phyloP scores from a whole-genome alignment of 2,113 vertebrate species.

The Nothoprocta perdicaria region DNA sequence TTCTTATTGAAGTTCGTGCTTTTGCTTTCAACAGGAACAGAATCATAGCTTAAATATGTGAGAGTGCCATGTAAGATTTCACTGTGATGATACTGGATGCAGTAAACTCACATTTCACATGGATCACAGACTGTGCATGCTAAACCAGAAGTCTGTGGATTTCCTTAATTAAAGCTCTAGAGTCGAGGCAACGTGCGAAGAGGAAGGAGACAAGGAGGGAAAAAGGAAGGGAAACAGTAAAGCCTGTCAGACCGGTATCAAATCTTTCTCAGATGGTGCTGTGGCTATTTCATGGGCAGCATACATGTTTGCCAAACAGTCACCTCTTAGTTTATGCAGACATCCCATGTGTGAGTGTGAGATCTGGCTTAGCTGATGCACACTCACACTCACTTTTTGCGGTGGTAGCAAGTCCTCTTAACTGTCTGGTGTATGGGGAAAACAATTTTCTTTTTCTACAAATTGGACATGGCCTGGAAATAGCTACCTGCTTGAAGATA shows the following conservation, averaged over 20 bases:
- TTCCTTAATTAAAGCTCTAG: not conserved
- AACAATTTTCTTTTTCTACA: not conserved
- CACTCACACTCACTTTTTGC: accelerated
- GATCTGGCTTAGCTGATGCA: not conserved
- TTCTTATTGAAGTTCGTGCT: not conserved
- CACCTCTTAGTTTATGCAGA: not conserved
- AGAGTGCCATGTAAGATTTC: not conserved
- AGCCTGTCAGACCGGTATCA: not conserved
- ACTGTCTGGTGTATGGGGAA: not conserved
- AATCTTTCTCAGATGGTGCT: not conserved
- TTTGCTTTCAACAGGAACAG: not conserved
- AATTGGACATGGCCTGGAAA: not conserved
- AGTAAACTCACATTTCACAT: not conserved
- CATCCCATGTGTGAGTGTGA: accelerated
- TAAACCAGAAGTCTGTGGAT: not conserved
- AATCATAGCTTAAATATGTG: not conserved
- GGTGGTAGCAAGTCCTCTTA: not conserved
- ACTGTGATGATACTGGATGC: not conserved
- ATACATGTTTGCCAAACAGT: not conserved
- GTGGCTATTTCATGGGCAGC: not conserved
- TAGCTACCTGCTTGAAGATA: not conserved
- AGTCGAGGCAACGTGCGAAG: not conserved
- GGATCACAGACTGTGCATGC: not conserved
- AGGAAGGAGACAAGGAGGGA: not conserved
- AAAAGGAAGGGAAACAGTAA: not conserved